Evolutionary conservation across 2,888 invertebrate species (phyloP), one percentile per base, ranked within the genome.

Genomic region (Drosophila quinaria): DNA sequence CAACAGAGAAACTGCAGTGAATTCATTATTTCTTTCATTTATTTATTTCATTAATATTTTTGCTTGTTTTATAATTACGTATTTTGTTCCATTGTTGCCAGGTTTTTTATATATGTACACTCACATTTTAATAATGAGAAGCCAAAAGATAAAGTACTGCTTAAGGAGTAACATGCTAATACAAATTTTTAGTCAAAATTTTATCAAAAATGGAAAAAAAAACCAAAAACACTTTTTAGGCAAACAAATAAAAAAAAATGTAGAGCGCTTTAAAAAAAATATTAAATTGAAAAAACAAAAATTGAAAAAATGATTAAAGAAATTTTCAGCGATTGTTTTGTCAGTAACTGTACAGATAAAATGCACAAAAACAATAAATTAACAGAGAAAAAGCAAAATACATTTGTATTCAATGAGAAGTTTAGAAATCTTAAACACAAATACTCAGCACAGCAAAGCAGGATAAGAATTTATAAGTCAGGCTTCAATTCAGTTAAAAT

Each of bases 171-270:
- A 69, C 61, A 78, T 73, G 91, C 90, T 91, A 91, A 91, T 81
- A 83, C 75, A 91, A 91, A 91, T 91, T 91, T 91, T 91, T 91
- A 91, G 91, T 90, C 78, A 77, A 91, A 91, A 91, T 91, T 91
- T 91, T 91, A 90, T 70, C 67, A 35, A 47, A 64, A 74, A 61
- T 56, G 47, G 50, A 68, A 56, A 33, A 59, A 54, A 51, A 35
- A 29, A 41, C 4, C 11, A 6, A 37, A 64, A 72, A 66, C 68
- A 69, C 55, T 59, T 76, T 87, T 86, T 85, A 87, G 88, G 83
- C 78, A 80, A 63, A 39, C 22, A 66, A 47, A 60, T 50, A 74
- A 72, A 49, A 52, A 64, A 49, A 70, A 58, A 51, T 22, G 17
- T 77, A 76, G 78, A 64, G 60, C 67, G 75, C 75, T 75, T 75